phyloP scores from a whole-genome alignment of 2,888 invertebrate genomes.

The Neoaliturus tenellus region DNA sequence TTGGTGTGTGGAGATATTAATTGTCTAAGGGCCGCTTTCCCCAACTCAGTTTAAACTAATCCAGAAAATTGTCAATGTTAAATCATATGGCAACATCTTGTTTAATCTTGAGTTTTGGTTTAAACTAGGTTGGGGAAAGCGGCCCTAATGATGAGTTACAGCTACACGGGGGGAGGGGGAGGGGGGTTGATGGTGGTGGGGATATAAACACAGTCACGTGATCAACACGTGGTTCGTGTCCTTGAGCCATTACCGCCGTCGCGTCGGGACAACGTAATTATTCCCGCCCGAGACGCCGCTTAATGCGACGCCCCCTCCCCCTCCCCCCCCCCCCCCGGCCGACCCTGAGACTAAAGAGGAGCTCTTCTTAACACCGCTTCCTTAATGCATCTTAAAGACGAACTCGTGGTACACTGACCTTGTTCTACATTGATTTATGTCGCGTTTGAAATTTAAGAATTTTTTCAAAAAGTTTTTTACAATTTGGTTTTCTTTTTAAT shows the following conservation, averaged over 20 bases:
- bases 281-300: conserved; percentile 45
- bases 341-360: conserved; percentile 49
- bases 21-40: too few species aligned
- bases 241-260: conserved; percentile 48
- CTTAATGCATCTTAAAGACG: conserved; percentile 47
- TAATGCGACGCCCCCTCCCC: conserved; percentile 32
- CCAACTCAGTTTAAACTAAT: too few species aligned
- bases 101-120: too few species aligned
- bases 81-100: too few species aligned
- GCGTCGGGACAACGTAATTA: conserved; percentile 37
- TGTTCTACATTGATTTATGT: not conserved
- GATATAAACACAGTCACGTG: conserved; percentile 34
- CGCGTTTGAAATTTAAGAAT: too few species aligned
- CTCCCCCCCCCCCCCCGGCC: not conserved
- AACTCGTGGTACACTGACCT: conserved; percentile 37
- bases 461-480: too few species aligned
- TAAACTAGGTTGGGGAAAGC: too few species aligned
- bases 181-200: not conserved
- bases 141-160: too few species aligned
- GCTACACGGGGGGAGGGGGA: not conserved
- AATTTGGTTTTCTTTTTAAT: not conserved
- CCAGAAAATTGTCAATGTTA: too few species aligned
- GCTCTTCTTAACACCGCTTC: conserved; percentile 46
- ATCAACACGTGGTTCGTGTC: conserved; percentile 41
- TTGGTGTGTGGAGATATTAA: too few species aligned